Evolutionary conservation across 1,140 invertebrate species (phyloP).

Genomic region (Proctacanthus coquilletti): DNA sequence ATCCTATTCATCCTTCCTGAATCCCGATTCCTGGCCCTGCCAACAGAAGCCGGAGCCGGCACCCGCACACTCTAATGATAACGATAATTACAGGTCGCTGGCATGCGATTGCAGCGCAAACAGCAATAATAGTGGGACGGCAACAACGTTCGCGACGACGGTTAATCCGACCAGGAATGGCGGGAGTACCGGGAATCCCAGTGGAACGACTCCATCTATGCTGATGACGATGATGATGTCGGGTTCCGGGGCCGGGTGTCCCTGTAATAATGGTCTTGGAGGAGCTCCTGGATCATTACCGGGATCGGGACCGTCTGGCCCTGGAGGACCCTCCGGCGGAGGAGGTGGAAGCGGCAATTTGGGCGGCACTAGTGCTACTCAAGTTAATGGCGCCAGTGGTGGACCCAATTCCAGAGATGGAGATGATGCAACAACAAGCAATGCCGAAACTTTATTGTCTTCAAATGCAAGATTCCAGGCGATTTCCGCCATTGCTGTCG

Average conservation of each 20-base stretch:
- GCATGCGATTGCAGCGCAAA: slow-evolving; percentile 34
- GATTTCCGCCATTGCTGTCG: slow-evolving; percentile 82
- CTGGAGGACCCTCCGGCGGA: slow-evolving; percentile 1
- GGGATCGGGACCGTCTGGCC: not conserved
- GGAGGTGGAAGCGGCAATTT: slow-evolving; percentile 10
- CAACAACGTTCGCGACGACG: slow-evolving; percentile 22
- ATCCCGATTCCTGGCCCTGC: too few species aligned
- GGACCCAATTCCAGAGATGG: too few species aligned
- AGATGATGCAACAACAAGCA: slow-evolving; percentile 53
- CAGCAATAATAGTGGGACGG: slow-evolving; percentile 35
- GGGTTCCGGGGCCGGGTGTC: slow-evolving; percentile 13
- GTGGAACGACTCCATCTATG: slow-evolving; percentile 25
- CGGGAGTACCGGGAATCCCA: slow-evolving; percentile 13
- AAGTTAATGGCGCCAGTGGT: slow-evolving; percentile 12
- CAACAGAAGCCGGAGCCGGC: too few species aligned
- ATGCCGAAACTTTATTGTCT: slow-evolving; percentile 68
- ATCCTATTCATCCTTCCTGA: too few species aligned
- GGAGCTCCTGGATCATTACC: slow-evolving; percentile 1
- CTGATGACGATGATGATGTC: slow-evolving; percentile 16
- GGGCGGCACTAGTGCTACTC: slow-evolving; percentile 30
- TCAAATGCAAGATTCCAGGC: slow-evolving; percentile 81
- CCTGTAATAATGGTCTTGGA: slow-evolving; percentile 6
- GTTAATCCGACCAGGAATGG: slow-evolving; percentile 23
- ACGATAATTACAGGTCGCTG: slow-evolving; percentile 16
- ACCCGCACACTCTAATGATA: too few species aligned